Base-by-base conservation (phyloP, 2,888 invertebrate genomes). In the Caenorhabditis sp. region DNA sequence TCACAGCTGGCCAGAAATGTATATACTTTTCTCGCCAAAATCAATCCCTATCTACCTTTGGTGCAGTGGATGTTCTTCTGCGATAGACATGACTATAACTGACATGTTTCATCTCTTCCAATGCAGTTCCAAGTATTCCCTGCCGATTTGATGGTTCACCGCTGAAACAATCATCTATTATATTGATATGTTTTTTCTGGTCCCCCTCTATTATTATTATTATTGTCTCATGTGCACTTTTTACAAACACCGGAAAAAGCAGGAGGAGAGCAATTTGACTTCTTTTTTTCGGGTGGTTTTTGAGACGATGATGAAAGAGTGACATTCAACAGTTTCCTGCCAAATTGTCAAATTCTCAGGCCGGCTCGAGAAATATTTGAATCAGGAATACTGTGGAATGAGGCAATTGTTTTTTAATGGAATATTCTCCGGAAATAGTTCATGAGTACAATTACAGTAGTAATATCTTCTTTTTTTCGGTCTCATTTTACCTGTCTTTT, bases 101-200 rank as follows among this genome's bases (percentile, higher is more conserved):
- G 26, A 63, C 43, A 43, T 69, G 66, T 24, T 73, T 65, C 59
- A 78, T 73, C 37, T 79, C 79, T 58, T 73, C 76, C 50, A 84
- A 66, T 1, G 79, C 77, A 26, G 74, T 76, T 49, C 84, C 84
- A 49, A 84, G 68, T 24, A 84, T 84, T 1, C 84, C 84, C 14
- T 74, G 69, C 17, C 84, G 66, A 21, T 65, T 76, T 19, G 58
- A 51, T 19, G 72, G 73, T 53, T 73, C 73, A 49, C 69, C 62
- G 26, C 76, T 67, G 57, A 55, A 60, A 60, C 10, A 24, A 10
- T 43, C 43, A 3, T 17, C 14, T 17, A 24, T 31, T 51, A 10
- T n/a, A 51, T 43, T 43, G 43, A 43, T 43, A 43, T 43, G 43
- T 43, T 43, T 12, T 43, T 43, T 43, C 43, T 43, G 5, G 43